These are phyloP conservation scores for Pangasianodon hypophthalmus DNA, from an alignment of 2,113 vertebrate genomes.

Conservation along the genomic window DNA sequence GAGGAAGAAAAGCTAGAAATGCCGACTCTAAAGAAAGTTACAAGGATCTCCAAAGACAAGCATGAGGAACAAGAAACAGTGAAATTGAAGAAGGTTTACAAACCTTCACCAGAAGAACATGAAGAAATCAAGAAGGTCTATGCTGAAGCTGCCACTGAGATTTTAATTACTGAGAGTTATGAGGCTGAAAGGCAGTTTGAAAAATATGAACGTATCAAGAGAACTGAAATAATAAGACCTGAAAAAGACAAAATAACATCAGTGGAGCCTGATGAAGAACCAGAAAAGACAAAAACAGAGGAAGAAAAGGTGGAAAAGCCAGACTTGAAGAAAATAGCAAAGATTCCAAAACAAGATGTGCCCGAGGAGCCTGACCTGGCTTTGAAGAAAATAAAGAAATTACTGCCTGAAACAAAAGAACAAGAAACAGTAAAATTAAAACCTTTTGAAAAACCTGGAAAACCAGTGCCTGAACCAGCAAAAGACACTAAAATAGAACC, in stretches of 20 bases:
- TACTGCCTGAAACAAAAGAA: constrained; percentile 67
- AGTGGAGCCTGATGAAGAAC: constrained; percentile 43
- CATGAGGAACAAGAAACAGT: constrained; percentile 69
- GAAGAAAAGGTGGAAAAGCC: constrained; percentile 63
- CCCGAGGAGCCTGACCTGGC: constrained; percentile 48
- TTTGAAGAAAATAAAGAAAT: constrained; percentile 70
- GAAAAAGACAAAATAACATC: constrained; percentile 63
- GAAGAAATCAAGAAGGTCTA: constrained; percentile 61
- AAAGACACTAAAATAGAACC: constrained; percentile 77
- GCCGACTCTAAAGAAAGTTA: constrained; percentile 72
- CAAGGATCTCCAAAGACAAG: constrained; percentile 61
- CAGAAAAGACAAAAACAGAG: constrained; percentile 57
- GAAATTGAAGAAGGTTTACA: constrained; percentile 71
- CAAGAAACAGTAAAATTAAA: constrained; percentile 72
- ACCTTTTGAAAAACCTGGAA: constrained; percentile 70
- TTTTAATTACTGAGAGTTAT: constrained; percentile 56
- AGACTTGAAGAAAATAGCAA: constrained; percentile 64
- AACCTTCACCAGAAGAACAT: constrained; percentile 64
- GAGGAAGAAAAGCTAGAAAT: constrained; percentile 75
- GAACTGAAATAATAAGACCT: constrained; percentile 54
- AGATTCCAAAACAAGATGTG: constrained; percentile 61
- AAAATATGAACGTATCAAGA: constrained; percentile 57
- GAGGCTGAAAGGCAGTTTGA: constrained; percentile 54
- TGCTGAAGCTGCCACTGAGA: constrained; percentile 67
- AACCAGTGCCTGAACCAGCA: constrained; percentile 59